Evolutionary conservation across 2,888 invertebrate genomes (phyloP).

Genomic region (Globia sparganii): DNA sequence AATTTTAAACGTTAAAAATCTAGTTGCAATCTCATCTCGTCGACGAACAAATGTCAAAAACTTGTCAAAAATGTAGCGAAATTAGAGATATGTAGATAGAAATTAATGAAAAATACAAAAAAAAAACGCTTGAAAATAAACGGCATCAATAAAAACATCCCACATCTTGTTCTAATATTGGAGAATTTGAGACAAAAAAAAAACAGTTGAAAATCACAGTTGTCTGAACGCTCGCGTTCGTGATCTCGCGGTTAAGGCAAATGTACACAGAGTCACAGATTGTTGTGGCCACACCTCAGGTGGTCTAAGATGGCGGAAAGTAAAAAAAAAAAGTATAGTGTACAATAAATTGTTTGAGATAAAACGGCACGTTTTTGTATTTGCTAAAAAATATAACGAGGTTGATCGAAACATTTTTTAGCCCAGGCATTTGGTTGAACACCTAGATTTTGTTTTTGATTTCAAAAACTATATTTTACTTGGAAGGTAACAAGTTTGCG

Average conservation of each 20-base stretch:
- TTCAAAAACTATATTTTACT: neutral
- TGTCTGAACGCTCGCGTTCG: conserved; percentile 29
- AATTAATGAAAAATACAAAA: conserved; percentile 21
- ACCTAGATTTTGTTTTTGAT: conserved; percentile 5
- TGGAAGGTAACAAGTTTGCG: neutral
- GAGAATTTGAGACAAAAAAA: neutral
- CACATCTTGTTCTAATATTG: conserved; percentile 36
- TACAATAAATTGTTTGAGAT: conserved; percentile 50
- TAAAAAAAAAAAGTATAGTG: conserved; percentile 48
- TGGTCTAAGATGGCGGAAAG: conserved; percentile 53
- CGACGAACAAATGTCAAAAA: neutral
- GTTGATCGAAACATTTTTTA: conserved; percentile 36
- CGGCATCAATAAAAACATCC: conserved; percentile 24
- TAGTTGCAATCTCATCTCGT: neutral
- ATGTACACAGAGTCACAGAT: conserved; percentile 52
- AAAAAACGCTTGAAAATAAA: conserved; percentile 10
- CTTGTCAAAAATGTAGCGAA: neutral
- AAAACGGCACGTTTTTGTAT: conserved; percentile 42
- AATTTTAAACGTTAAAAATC: neutral
- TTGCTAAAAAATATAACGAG: conserved; percentile 51
- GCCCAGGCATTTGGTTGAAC: neutral
- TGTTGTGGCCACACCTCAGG: conserved; percentile 54
- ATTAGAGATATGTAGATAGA: neutral
- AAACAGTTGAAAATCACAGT: conserved; percentile 30
- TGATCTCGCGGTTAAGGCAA: conserved; percentile 50